Evolutionary conservation across 2,797 vertebrate species (phyloP), one percentile per base, ranked within the genome.

Genomic region (Tamandua tetradactyla): DNA sequence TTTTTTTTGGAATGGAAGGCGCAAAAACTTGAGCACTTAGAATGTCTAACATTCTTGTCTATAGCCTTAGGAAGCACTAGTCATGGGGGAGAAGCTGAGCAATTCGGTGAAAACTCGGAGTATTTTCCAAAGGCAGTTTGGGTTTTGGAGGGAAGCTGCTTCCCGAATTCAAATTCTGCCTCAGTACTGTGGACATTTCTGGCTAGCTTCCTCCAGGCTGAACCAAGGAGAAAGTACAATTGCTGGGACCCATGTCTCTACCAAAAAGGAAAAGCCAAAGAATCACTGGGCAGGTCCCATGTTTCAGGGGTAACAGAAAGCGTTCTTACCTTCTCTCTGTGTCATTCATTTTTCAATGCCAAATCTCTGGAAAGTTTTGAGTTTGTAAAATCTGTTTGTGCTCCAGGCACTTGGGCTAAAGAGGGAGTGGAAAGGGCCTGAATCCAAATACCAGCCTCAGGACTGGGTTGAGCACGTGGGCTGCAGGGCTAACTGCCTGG

Each of bases 1-100:
- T 17, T 42, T 74, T 52, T n/a, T 27, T 1, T n/a, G 37, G 47
- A 64, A 44, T 22, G 23, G 35, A 89, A 91, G 40, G 52, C 32
- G 59, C 88, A 93, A 0, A 0, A 94, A 84, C 0, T 0, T 55
- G 59, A 71, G 47, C 40, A 22, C 2, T 78, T 71, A 35, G 11
- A 82, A 25, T 9, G 30, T 52, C 32, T 32, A 69, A 1, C 0
- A 32, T 37, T 52, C 37, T 13, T 62, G 20, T 42, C 55, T 18
- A 2, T 17, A 37, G 75, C 22, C 40, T 30, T 30, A 25, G 37
- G 57, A 91, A 37, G 71, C 11, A 0, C 35, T 11, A 62, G 23
- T 14, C 52, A 0, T 15, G 57, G 64, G 64, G 32, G 12, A 0
- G 0, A 44, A 9, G 27, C 25, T 4, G 20, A 64, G 32, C 0